A percentile compares a stretch with the other conserved stretches of the same genome.
Conservation (phyloP, 1,140 invertebrate genomes). For the Leptinotarsa defecta region DNA sequence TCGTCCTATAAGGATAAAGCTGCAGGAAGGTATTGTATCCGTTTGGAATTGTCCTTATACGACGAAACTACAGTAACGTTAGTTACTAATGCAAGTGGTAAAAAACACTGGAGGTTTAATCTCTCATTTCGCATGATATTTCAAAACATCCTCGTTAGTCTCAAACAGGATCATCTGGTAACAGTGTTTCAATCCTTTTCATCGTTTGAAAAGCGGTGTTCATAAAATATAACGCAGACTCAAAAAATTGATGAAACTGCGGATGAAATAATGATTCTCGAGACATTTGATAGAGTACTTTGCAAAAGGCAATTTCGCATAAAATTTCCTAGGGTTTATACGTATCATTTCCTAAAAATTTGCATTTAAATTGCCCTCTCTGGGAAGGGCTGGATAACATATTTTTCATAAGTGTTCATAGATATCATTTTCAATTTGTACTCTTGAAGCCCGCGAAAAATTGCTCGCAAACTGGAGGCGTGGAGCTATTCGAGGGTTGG, state of each 20-base stretch:
- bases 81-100: no score
- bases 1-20: no score
- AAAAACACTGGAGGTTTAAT: no score
- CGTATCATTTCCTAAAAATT: conserved; percentile 3
- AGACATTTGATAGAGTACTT: not conserved
- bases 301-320: not conserved
- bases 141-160: no score
- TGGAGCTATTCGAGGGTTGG: not conserved
- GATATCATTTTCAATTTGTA: conserved; percentile 5
- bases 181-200: no score
- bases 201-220: no score
- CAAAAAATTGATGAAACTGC: not conserved
- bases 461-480: not conserved
- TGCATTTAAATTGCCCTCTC: not conserved
- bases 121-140: no score
- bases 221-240: not conserved
- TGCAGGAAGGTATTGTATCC: no score
- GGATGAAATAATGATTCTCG: not conserved
- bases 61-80: no score
- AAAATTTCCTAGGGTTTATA: not conserved
- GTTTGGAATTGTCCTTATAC: no score
- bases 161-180: no score
- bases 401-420: conserved; percentile 6
- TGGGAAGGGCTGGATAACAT: not conserved
- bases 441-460: not conserved